These are phyloP conservation scores for Arenaria interpres DNA, from an alignment of 2,113 vertebrate genomes.

Conservation along the genomic window DNA sequence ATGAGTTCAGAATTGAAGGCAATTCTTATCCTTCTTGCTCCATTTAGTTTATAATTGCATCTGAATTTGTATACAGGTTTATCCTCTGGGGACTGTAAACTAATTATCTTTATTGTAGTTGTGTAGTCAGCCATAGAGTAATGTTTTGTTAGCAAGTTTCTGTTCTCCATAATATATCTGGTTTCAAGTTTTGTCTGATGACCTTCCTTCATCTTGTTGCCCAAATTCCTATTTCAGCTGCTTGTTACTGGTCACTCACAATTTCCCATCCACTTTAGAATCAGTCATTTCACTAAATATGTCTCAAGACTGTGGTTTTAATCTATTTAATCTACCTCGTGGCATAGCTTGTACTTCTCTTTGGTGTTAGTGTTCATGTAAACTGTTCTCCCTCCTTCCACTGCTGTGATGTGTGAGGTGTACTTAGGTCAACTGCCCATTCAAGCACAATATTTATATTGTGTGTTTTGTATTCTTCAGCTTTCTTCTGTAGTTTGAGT, in stretches of 20 bases:
- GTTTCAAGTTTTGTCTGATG: neutral
- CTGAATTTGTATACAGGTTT: neutral
- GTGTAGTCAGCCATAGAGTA: neutral
- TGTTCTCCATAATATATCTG: neutral
- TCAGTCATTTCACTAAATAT: neutral
- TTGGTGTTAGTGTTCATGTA: neutral
- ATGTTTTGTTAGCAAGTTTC: neutral
- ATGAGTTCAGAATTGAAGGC: neutral
- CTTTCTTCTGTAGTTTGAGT: neutral
- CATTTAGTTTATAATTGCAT: neutral
- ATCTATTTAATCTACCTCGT: neutral
- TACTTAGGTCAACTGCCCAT: neutral
- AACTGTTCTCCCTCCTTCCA: neutral
- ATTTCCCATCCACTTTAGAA: neutral
- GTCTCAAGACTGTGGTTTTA: neutral
- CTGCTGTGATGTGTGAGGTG: neutral
- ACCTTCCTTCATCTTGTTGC: neutral
- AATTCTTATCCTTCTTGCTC: neutral
- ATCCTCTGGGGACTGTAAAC: neutral
- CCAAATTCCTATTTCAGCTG: neutral
- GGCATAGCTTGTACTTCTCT: neutral
- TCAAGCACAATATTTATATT: neutral
- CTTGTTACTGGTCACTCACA: neutral
- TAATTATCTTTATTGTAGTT: neutral
- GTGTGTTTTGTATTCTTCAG: neutral